Evolutionary conservation across 2,888 invertebrate species (phyloP), one percentile per base, ranked within the genome.

Genomic region (Petrolisthes manimaculis): DNA sequence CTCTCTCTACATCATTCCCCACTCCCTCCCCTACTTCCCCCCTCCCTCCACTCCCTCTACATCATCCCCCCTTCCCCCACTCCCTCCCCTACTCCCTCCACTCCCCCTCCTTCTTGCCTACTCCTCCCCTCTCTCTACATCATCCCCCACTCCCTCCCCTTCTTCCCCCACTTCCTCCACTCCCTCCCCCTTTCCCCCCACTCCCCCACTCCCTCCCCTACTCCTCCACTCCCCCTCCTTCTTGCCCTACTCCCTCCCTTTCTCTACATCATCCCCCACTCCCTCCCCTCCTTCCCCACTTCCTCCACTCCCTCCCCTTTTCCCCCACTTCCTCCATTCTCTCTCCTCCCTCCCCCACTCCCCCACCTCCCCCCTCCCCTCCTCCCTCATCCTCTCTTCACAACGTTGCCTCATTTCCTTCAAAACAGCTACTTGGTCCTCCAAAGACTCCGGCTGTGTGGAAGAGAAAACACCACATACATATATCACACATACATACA

Each of bases 401-500:
- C 77, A 85, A 21, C 80, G 54, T 12, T 80, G 54, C 61, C 85
- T 61, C 85, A 85, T 85, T 14, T 51, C 85, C 12, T 79, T 53
- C 61, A 86, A 54, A n/a, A 86, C 81, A 3, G 82, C 82, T 9
- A 8, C 77, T 24, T 86, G 86, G 51, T 82, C 82, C 77, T 86
- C 86, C 24, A 67, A 21, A 3, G 86, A 86, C 67, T 75, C 75
- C 9, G 74, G 82, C 86, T 86, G 86, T 8, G 14, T 53, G 5
- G 53, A 55, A 51, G 61, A 24, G 80, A 55, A 53, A 18, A 51
- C 4, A 18, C 18, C 71, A n/a, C 18, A 5, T n/a, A 21, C 5
- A 71, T 21, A 71, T 18, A 71, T 14, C n/a, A 18, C 18, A 8
- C 14, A 61, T 14, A n/a, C n/a, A n/a, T n/a, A n/a, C n/a, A n/a